Conservation (phyloP, 2,113 vertebrate species). For the Pipa parva region DNA sequence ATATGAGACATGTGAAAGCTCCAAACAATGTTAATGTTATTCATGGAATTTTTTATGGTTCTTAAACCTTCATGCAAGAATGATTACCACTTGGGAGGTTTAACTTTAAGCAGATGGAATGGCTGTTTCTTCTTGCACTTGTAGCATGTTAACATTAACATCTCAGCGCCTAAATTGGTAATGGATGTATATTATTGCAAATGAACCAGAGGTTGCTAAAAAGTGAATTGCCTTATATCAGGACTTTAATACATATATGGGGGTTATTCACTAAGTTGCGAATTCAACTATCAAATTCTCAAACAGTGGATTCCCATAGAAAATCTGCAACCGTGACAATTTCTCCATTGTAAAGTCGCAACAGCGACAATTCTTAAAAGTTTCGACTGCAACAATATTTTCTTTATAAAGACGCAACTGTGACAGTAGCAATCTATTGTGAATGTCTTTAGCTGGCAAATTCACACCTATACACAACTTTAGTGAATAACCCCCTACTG, state of each 20-base stretch:
- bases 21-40: slow-evolving; percentile 9
- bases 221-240: slow-evolving; percentile 17
- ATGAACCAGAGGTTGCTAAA: slow-evolving; percentile 20
- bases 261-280: no score
- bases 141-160: slow-evolving; percentile 5
- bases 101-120: not conserved
- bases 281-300: no score
- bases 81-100: slow-evolving; percentile 19
- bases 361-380: no score
- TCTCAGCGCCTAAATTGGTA: slow-evolving; percentile 34
- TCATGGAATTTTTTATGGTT: slow-evolving; percentile 16
- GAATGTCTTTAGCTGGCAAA: no score
- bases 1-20: slow-evolving; percentile 14
- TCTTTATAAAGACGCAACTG: no score
- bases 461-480: no score
- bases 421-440: no score
- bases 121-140: not conserved
- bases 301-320: no score
- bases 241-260: slow-evolving; percentile 25
- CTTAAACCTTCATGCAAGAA: slow-evolving; percentile 12
- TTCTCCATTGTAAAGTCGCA: no score
- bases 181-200: slow-evolving; percentile 19
- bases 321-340: no score
- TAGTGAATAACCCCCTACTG: no score
- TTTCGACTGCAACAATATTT: no score